Percentiles rank a stretch among this genome's conserved stretches.
Evolutionary conservation across 2,113 vertebrate genomes (phyloP).

Genomic region (Bufo gargarizans): DNA sequence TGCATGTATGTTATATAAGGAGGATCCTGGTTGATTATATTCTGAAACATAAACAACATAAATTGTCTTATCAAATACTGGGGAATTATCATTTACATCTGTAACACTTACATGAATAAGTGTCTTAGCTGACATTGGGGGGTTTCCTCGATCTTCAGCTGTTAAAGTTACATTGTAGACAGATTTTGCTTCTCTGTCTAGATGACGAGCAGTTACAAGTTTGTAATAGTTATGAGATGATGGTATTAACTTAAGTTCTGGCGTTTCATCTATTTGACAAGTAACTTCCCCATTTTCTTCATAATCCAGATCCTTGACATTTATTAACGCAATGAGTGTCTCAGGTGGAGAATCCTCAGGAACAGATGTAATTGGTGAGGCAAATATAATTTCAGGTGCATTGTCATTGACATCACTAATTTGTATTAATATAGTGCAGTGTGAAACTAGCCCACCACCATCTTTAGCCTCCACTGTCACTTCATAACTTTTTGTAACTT

Average conservation of each 20-base stretch:
- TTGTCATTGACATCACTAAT: conserved; percentile 82
- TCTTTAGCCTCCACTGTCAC: conserved; percentile 74
- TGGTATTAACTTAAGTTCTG: conserved; percentile 82
- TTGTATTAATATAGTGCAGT: too few species aligned
- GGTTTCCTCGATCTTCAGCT: too few species aligned
- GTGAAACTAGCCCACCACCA: conserved; percentile 69
- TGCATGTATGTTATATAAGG: conserved; percentile 50
- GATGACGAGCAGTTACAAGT: conserved; percentile 63
- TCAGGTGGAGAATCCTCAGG: conserved; percentile 33
- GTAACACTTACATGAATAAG: too few species aligned
- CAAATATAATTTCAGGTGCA: conserved; percentile 84
- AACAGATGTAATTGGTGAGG: conserved; percentile 82
- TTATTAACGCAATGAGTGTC: too few species aligned
- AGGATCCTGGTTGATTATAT: conserved; percentile 14
- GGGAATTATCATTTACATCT: too few species aligned
- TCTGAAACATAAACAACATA: too few species aligned
- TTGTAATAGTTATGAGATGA: conserved; percentile 70
- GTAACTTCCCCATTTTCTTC: conserved; percentile 75
- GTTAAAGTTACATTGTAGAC: conserved; percentile 55
- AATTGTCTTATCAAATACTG: too few species aligned
- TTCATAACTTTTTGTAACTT: conserved; percentile 61
- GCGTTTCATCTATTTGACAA: conserved; percentile 73
- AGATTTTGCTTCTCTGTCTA: conserved; percentile 74
- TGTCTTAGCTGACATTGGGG: too few species aligned
- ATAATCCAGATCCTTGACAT: too few species aligned